Conservation (phyloP, 2,113 vertebrate genomes). For the Myrmecophaga tridactyla region DNA sequence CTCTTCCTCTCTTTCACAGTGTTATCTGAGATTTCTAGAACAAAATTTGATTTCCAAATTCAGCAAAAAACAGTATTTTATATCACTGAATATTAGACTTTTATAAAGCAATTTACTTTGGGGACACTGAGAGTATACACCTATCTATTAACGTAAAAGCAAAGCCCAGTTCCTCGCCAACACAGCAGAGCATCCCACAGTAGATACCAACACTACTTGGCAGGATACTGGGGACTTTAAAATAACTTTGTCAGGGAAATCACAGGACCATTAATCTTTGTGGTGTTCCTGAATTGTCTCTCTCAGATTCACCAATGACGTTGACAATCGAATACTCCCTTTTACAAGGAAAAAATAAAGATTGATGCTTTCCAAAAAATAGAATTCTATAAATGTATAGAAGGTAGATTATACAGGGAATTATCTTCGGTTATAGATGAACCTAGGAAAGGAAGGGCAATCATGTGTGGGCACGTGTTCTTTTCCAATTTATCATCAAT, state of each 20-base stretch:
- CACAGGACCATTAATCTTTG: conserved; percentile 49
- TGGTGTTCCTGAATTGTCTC: conserved; percentile 17
- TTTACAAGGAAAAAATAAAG: background rate
- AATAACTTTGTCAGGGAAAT: conserved; percentile 57
- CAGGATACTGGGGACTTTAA: conserved; percentile 41
- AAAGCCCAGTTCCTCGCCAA: background rate
- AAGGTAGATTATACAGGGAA: background rate
- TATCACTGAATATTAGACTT: conserved; percentile 35
- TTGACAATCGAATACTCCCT: background rate
- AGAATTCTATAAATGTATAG: too few relatives aligned
- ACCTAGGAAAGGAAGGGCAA: background rate
- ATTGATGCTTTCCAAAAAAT: background rate
- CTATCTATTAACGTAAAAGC: background rate
- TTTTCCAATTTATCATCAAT: background rate
- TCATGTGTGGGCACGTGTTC: background rate
- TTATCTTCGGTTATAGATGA: background rate
- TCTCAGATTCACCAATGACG: conserved; percentile 36
- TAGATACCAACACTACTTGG: conserved; percentile 36
- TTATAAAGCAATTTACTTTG: conserved; percentile 7
- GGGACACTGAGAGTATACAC: background rate
- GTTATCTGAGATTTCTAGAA: background rate
- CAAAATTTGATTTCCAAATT: conserved; percentile 5
- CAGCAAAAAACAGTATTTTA: conserved; percentile 15
- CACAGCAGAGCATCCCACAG: background rate
- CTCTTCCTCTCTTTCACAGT: background rate